Conservation (phyloP, 2,888 invertebrate genomes). For the Xylota sylvarum region DNA sequence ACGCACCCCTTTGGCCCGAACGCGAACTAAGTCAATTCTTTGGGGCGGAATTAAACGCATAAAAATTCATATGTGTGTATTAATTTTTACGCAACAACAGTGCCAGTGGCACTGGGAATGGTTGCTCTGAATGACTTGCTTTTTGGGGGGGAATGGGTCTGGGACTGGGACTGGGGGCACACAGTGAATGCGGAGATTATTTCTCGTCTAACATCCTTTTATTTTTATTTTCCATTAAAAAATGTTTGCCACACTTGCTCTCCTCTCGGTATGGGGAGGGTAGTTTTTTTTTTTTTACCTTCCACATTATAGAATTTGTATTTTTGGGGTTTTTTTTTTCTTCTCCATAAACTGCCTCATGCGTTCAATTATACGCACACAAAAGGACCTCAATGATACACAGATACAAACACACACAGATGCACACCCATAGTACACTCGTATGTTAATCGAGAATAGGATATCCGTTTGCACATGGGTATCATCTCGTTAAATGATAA, state of each 20-base stretch:
- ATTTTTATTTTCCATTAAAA: conserved; percentile 29
- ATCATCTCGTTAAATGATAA: conserved; percentile 57
- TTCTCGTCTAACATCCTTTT: conserved; percentile 45
- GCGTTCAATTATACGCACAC: conserved; percentile 8
- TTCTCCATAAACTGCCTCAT: conserved; percentile 3
- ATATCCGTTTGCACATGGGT: conserved; percentile 47
- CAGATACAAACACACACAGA: background rate
- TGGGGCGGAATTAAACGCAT: conserved; percentile 45
- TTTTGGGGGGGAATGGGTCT: no score
- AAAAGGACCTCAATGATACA: no score
- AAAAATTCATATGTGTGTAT: conserved; percentile 58
- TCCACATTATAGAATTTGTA: conserved; percentile 28
- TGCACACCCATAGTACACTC: background rate
- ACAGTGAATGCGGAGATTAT: conserved; percentile 27
- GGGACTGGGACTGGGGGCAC: no score
- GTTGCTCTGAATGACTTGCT: conserved; percentile 2
- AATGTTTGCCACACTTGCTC: conserved; percentile 8
- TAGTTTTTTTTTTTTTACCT: background rate
- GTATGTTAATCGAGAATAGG: conserved; percentile 24
- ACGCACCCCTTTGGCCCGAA: background rate
- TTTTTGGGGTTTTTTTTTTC: conserved; percentile 29
- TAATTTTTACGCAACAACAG: conserved; percentile 59
- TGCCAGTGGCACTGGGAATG: conserved; percentile 36
- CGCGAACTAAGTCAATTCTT: conserved; percentile 18
- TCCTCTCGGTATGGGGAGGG: background rate